Percentiles rank a stretch among this genome's conserved stretches.
Evolutionary conservation across 2,888 invertebrate genomes (phyloP).

Genomic region (Noctua pronuba): DNA sequence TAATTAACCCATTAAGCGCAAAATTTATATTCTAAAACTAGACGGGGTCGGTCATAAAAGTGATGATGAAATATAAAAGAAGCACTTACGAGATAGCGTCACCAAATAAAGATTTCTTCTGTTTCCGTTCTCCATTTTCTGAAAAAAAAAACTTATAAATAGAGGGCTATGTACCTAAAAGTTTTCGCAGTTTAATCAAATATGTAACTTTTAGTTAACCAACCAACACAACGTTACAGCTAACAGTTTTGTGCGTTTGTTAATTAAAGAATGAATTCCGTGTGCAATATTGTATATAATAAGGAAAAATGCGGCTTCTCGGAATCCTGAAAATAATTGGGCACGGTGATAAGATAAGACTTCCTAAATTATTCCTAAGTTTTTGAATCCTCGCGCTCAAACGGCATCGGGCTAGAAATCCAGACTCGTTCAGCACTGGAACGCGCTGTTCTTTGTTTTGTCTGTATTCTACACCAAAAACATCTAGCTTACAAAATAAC

Average conservation of each 20-base stretch:
- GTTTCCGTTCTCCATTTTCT: slow-evolving; percentile 69
- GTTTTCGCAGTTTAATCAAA: background rate
- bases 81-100: slow-evolving; percentile 78
- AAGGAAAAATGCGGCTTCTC: background rate
- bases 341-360: background rate
- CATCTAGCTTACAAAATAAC: background rate
- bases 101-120: slow-evolving; percentile 79
- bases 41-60: background rate
- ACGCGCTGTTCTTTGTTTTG: slow-evolving; percentile 11
- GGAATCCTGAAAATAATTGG: background rate
- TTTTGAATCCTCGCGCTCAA: slow-evolving; percentile 38
- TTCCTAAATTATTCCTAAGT: background rate
- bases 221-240: background rate
- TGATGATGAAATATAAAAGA: background rate
- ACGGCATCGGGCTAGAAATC: background rate
- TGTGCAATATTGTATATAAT: background rate
- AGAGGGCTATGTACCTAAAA: background rate
- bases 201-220: background rate
- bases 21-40: background rate
- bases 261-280: background rate
- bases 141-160: slow-evolving; percentile 10
- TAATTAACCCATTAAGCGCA: too few species aligned
- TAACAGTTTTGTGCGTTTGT: background rate
- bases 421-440: slow-evolving; percentile 6
- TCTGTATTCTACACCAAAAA: background rate